phyloP scores from a whole-genome alignment of 2,113 vertebrate species.

The Sinocyclocheilus rhinocerous region DNA sequence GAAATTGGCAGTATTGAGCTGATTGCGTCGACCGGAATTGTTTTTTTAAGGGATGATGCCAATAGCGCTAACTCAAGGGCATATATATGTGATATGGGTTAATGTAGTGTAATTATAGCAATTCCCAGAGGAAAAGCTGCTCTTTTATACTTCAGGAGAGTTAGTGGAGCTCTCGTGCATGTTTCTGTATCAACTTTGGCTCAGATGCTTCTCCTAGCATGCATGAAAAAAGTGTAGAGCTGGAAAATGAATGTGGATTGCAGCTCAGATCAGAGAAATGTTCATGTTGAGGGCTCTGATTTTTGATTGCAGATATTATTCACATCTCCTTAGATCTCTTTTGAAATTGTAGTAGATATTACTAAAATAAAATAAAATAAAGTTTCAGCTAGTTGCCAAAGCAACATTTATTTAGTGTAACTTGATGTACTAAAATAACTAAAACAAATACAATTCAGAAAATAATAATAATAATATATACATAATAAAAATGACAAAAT shows the following conservation, averaged over 20 bases:
- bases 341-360: neutral
- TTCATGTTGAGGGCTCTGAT: neutral
- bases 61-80: neutral
- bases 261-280: neutral
- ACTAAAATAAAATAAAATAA: too few relatives aligned
- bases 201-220: neutral
- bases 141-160: neutral
- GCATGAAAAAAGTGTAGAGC: neutral
- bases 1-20: neutral
- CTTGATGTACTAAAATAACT: too few relatives aligned
- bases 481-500: too few relatives aligned
- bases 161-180: neutral
- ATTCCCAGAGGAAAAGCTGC: neutral
- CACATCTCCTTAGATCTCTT: neutral
- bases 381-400: neutral
- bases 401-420: neutral
- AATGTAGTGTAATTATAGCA: conserved; percentile 6
- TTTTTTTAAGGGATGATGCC: neutral
- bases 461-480: too few relatives aligned
- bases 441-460: too few relatives aligned
- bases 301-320: neutral
- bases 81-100: neutral
- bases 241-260: neutral
- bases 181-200: neutral
- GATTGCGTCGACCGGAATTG: neutral